phyloP scores from a whole-genome alignment of 2,888 invertebrate genomes.

The Tachina grossa region DNA sequence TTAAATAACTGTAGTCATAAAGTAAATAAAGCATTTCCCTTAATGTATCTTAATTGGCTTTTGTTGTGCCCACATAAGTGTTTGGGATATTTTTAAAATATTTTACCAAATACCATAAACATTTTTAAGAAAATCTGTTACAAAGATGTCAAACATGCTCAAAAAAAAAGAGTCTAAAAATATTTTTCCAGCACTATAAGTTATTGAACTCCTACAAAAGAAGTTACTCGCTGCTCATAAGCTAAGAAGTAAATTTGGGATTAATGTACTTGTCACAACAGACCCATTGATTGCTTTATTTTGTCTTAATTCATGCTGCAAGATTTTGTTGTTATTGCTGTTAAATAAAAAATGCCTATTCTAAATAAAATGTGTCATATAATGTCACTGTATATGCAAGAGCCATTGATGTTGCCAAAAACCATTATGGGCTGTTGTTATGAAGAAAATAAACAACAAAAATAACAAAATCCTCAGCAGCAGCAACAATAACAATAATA shows the following conservation, averaged over 20 bases:
- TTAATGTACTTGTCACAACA: constrained; percentile 27
- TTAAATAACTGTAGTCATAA: not conserved
- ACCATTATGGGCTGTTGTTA: constrained; percentile 63
- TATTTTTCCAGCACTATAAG: not conserved
- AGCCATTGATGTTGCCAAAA: constrained; percentile 62
- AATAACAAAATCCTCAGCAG: not conserved
- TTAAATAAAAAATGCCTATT: constrained; percentile 32
- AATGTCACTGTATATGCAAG: constrained; percentile 41
- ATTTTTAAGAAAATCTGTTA: not conserved
- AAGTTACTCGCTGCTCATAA: not conserved
- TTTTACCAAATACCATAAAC: not conserved
- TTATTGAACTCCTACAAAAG: constrained; percentile 40
- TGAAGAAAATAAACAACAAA: constrained; percentile 38
- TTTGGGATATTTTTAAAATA: not conserved
- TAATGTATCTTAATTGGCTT: constrained; percentile 35
- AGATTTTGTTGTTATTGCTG: constrained; percentile 4
- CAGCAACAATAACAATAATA: not conserved
- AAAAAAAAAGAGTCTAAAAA: not conserved
- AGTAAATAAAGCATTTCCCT: not conserved
- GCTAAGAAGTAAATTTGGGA: constrained; percentile 14
- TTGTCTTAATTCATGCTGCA: not conserved
- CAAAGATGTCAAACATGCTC: not conserved
- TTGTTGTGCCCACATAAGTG: not conserved
- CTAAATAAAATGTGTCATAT: constrained; percentile 67
- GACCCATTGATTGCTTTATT: constrained; percentile 42